A percentile compares a stretch with the other conserved stretches of the same genome.
Conservation (phyloP, 1,140 invertebrate species). For the Caenorhabditis briggsae region DNA sequence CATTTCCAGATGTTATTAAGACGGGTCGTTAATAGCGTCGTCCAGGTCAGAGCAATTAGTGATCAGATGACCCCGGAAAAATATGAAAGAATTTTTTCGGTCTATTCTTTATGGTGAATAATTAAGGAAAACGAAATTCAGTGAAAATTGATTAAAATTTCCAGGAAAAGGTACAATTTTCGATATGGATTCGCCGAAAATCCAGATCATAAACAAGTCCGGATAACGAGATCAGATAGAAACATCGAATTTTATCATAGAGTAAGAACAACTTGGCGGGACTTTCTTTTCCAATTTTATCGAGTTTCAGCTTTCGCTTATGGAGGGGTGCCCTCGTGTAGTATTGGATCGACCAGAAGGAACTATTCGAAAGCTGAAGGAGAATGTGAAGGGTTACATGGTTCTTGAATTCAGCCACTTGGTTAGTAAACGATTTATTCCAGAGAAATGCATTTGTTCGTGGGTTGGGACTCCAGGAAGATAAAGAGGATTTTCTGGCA, state of each 20-base stretch:
- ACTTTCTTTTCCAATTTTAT: neutral
- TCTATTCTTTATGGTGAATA: neutral
- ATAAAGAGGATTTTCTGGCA: conserved; percentile 1
- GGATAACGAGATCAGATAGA: neutral
- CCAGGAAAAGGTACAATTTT: conserved; percentile 12
- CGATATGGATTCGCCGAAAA: neutral
- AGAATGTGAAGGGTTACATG: neutral
- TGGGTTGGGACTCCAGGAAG: conserved; percentile 16
- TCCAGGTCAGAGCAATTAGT: neutral
- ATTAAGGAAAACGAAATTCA: too few relatives aligned
- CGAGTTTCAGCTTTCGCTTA: neutral
- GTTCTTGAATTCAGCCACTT: neutral
- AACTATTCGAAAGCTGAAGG: neutral
- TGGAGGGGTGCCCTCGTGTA: neutral
- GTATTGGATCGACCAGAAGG: neutral
- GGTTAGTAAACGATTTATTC: neutral
- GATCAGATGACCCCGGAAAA: neutral
- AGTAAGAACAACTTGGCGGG: neutral
- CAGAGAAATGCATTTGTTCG: conserved; percentile 35
- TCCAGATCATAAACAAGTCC: neutral
- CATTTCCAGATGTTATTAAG: neutral
- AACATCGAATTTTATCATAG: neutral
- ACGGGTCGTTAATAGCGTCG: too few relatives aligned
- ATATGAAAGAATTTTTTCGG: neutral
- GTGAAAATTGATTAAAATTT: neutral